Base-by-base conservation (phyloP, 2,797 vertebrate species). In the Sebastes melanostomus region DNA sequence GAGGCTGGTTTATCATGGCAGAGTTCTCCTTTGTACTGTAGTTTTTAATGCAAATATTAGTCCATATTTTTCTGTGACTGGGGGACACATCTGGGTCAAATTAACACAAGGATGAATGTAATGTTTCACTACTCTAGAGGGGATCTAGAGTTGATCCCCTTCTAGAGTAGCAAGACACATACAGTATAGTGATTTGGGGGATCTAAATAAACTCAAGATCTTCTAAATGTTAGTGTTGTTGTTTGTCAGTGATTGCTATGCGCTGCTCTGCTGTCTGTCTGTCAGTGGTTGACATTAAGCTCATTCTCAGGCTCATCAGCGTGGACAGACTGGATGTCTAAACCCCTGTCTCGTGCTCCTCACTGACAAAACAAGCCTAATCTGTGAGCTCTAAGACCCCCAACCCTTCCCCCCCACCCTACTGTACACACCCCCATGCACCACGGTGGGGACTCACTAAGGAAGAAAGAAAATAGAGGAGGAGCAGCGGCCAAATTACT, bases 351-450 rank as follows among this genome's bases (percentile, higher is more conserved):
- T 77, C 38, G 42, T 75, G 66, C 72, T 83, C 78, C 88, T 87
- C 79, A 50, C 78, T 85, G 85, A 86, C 83, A 83, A 86, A 89
- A 89, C 88, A 89, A 88, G 81, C 74, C 83, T 93, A 91, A 93
- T 93, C 89, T 91, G 50, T 61, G 65, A 75, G 77, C 77, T 67
- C 50, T 61, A 36, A 86, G 67, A 78, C 72, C 66, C 69, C 75
- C 79, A 12, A 66, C 18, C 29, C 63, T 61, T 6, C 14, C 68
- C 77, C 13, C 27, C 1, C 4, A 18, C 54, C n/a, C 10, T 24
- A 16, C 42, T 46, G 42, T 29, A 10, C 30, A 50, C 32, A 38
- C 46, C 63, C 72, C 27, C 60, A 25, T 60, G 72, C 78, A 61
- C 75, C 61, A 73, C 25, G 38, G 67, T 6, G 46, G 81, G 73